phyloP scores from a whole-genome alignment of 2,113 vertebrate genomes.

The Puffinus mauretanicus region DNA sequence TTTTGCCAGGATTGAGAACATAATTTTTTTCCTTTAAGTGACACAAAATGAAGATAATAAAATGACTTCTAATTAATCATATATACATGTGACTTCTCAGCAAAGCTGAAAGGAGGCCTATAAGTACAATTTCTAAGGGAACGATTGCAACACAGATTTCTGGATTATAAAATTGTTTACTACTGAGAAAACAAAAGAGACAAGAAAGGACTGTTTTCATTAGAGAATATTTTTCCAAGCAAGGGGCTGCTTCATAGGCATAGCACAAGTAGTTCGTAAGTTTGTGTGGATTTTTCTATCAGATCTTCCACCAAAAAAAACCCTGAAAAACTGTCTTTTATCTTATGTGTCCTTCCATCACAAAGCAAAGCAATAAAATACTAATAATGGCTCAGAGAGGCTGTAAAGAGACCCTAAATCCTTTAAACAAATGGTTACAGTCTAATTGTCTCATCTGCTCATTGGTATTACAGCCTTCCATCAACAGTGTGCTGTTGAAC shows the following conservation, averaged over 20 bases:
- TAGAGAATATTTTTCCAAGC: background rate
- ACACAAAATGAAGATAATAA: background rate
- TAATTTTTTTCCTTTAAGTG: background rate
- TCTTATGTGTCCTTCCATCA: constrained; percentile 67
- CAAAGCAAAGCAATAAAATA: constrained; percentile 65
- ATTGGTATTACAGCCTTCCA: constrained; percentile 56
- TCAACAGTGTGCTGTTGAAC: constrained; percentile 66
- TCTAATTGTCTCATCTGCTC: constrained; percentile 77
- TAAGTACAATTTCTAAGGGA: background rate
- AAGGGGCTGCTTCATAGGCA: background rate
- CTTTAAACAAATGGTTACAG: constrained; percentile 78
- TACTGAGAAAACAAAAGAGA: background rate
- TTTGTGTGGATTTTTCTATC: background rate
- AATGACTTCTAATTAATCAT: background rate
- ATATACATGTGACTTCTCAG: background rate
- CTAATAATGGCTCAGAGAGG: constrained; percentile 45
- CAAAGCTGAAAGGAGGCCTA: background rate
- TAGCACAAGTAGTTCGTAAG: background rate
- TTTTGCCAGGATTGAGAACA: background rate
- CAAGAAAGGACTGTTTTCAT: background rate
- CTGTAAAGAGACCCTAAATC: constrained; percentile 71
- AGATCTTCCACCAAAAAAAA: background rate
- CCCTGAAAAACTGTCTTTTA: constrained; percentile 35
- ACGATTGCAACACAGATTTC: background rate
- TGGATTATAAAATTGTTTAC: background rate